These are phyloP conservation scores for Torymus auratus DNA, from an alignment of 2,888 invertebrate genomes.

Conservation along the genomic window DNA sequence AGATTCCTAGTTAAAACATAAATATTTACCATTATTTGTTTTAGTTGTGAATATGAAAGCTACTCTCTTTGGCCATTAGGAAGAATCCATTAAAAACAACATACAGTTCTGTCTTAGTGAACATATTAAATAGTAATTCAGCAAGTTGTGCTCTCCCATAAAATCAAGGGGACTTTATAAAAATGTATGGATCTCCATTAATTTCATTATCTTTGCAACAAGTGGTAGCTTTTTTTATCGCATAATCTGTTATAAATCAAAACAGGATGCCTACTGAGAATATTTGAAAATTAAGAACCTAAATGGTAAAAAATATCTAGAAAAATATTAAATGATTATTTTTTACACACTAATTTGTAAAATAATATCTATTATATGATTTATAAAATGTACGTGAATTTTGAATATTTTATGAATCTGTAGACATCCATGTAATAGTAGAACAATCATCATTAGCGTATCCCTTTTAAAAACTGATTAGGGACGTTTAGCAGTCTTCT, in stretches of 20 bases:
- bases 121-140: conserved; percentile 33
- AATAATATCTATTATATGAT: too few relatives aligned
- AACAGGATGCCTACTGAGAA: too few relatives aligned
- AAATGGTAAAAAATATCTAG: too few relatives aligned
- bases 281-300: too few relatives aligned
- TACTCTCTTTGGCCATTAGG: conserved; percentile 65
- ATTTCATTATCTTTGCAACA: conserved; percentile 12
- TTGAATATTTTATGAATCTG: too few relatives aligned
- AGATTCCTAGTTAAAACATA: conserved; percentile 37
- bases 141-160: conserved; percentile 20
- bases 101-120: conserved; percentile 41
- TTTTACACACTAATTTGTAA: too few relatives aligned
- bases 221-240: conserved; percentile 13
- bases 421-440: conserved; percentile 63
- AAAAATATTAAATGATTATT: too few relatives aligned
- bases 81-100: conserved; percentile 61
- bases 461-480: conserved; percentile 21
- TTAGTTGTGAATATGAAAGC: conserved; percentile 60
- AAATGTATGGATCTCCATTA: conserved; percentile 29
- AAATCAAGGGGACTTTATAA: conserved; percentile 18
- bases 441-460: conserved; percentile 61
- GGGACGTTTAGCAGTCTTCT: conserved; percentile 23
- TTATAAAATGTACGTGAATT: too few relatives aligned
- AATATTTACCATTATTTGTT: conserved; percentile 43
- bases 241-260: too few relatives aligned